Percentiles rank a stretch among this genome's conserved stretches.
These are phyloP conservation scores for Apis cerana DNA, from an alignment of 1,140 invertebrate species.

Conservation along the genomic window DNA sequence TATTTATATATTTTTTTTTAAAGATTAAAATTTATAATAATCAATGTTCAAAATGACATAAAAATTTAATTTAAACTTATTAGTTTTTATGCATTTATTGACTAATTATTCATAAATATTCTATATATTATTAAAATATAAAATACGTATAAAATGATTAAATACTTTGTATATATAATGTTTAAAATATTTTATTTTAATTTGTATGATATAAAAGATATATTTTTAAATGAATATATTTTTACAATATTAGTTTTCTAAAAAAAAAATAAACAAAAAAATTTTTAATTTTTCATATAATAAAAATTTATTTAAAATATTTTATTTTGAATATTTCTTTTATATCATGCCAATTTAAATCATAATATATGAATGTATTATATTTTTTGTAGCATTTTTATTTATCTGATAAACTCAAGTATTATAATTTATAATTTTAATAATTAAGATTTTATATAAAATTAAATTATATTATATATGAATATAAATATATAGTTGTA, in stretches of 20 bases:
- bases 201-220: background rate
- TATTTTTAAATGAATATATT: constrained; percentile 6
- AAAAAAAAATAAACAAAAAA: background rate
- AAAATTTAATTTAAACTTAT: background rate
- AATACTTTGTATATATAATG: constrained; percentile 1
- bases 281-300: background rate
- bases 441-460: background rate
- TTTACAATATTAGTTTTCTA: background rate
- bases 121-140: constrained; percentile 5
- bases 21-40: background rate
- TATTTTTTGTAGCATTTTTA: background rate
- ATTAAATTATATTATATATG: constrained; percentile 40
- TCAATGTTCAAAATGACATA: background rate
- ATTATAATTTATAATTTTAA: background rate
- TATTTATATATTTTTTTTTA: background rate
- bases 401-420: background rate
- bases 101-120: background rate
- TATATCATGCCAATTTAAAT: background rate
- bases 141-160: constrained; percentile 4
- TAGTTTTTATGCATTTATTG: background rate
- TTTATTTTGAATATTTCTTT: background rate
- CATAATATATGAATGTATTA: background rate
- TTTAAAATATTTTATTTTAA: background rate
- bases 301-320: background rate
- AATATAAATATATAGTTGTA: constrained; percentile 44